These are phyloP conservation scores for Hypomesus transpacificus DNA, from an alignment of 2,113 vertebrate genomes.

Conservation along the genomic window DNA sequence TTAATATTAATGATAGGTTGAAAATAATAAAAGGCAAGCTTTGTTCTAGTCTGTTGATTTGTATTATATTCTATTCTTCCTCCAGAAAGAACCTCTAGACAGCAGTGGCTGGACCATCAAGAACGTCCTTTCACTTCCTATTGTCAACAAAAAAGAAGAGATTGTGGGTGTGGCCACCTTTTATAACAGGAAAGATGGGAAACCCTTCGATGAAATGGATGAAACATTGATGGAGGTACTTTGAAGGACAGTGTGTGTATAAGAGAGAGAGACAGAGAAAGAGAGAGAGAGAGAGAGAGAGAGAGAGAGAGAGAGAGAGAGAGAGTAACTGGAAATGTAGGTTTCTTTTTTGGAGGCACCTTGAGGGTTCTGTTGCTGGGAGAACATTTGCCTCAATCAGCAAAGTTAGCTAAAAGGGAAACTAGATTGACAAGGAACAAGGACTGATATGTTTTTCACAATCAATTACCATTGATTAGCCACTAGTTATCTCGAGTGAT, in stretches of 20 bases:
- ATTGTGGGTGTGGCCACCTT: constrained; percentile 96
- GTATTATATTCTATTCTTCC: constrained; percentile 3
- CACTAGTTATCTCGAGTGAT: no score
- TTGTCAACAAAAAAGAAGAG: constrained; percentile 97
- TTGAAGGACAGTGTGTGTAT: constrained; percentile 30
- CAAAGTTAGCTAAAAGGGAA: no score
- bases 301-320: no score
- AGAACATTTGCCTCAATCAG: no score
- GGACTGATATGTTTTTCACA: no score
- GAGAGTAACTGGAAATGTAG: no score
- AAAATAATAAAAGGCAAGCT: neutral
- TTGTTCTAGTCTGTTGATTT: neutral
- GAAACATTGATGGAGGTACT: constrained; percentile 95
- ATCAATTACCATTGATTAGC: no score
- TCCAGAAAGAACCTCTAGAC: constrained; percentile 85
- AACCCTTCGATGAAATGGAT: constrained; percentile 95
- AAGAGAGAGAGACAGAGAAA: neutral
- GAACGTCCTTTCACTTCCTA: constrained; percentile 94
- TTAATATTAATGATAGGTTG: neutral
- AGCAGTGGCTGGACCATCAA: constrained; percentile 89
- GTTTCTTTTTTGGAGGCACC: no score
- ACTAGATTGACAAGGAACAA: no score
- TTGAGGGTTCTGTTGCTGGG: no score
- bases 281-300: no score
- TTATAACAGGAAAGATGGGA: constrained; percentile 96